These are phyloP conservation scores for Parotocinclus haroldoi DNA, from an alignment of 2,797 vertebrate species.

Conservation along the genomic window DNA sequence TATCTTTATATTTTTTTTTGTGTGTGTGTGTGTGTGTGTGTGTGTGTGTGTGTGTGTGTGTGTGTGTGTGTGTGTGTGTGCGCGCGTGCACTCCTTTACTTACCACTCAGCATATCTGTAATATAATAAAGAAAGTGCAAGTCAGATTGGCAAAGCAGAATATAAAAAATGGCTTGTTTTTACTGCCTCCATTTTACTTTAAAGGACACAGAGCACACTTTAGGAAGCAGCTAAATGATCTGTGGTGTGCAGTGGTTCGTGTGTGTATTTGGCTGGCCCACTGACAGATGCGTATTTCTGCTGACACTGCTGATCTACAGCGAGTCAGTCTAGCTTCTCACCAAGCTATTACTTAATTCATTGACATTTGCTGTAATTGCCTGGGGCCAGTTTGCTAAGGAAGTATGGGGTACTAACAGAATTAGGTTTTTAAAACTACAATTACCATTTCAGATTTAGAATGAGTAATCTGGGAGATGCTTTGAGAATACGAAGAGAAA, in stretches of 20 bases:
- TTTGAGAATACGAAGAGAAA: slow-evolving; percentile 21
- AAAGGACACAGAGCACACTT: slow-evolving; percentile 34
- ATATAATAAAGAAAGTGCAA: too few species aligned
- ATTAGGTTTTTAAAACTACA: slow-evolving; percentile 75
- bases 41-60: not conserved
- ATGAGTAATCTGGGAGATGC: slow-evolving; percentile 58
- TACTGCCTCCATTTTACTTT: slow-evolving; percentile 31
- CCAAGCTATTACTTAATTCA: slow-evolving; percentile 80
- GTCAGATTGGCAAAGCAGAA: too few species aligned
- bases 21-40: too few species aligned
- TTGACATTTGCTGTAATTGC: slow-evolving; percentile 79
- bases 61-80: not conserved
- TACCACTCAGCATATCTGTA: too few species aligned
- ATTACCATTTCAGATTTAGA: slow-evolving; percentile 72
- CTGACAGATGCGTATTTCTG: slow-evolving; percentile 71
- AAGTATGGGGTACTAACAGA: slow-evolving; percentile 67
- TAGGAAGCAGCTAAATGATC: slow-evolving; percentile 56
- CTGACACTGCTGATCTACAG: slow-evolving; percentile 70
- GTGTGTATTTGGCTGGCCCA: slow-evolving; percentile 44
- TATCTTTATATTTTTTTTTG: too few species aligned
- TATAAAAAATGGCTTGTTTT: not conserved
- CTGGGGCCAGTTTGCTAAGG: slow-evolving; percentile 67
- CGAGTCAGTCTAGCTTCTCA: slow-evolving; percentile 63
- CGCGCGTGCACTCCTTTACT: not conserved
- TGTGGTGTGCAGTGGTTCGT: slow-evolving; percentile 40